Percentiles rank a stretch among this genome's conserved stretches.
Evolutionary conservation across 1,140 invertebrate genomes (phyloP).

Genomic region (Scaptomyza pallida): DNA sequence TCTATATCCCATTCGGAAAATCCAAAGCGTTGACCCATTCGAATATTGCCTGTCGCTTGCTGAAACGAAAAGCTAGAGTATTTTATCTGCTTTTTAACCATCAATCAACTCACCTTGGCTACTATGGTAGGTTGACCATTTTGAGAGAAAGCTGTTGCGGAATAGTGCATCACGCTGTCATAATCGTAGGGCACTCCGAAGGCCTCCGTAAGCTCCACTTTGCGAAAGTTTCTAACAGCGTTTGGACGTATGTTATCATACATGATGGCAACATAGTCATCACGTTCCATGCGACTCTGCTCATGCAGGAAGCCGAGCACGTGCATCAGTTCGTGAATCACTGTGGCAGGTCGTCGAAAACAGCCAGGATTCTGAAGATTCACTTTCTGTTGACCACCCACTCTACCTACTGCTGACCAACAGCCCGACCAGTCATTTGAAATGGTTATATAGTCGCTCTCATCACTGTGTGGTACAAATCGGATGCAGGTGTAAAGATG

Average conservation of each 20-base stretch:
- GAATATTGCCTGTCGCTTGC: slow-evolving; percentile 29
- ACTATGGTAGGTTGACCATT: slow-evolving; percentile 89
- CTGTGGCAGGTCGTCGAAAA: slow-evolving; percentile 88
- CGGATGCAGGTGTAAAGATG: slow-evolving; percentile 89
- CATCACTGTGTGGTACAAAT: slow-evolving; percentile 87
- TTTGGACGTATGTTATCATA: slow-evolving; percentile 85
- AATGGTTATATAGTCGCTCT: slow-evolving; percentile 88
- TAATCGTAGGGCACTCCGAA: slow-evolving; percentile 90
- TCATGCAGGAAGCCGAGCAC: slow-evolving; percentile 94
- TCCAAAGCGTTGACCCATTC: slow-evolving; percentile 88
- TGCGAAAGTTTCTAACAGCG: slow-evolving; percentile 88
- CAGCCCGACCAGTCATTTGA: slow-evolving; percentile 88
- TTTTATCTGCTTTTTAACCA: not conserved
- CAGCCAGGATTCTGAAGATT: slow-evolving; percentile 90
- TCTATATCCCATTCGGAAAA: slow-evolving; percentile 88
- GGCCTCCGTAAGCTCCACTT: slow-evolving; percentile 85
- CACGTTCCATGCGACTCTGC: slow-evolving; percentile 91
- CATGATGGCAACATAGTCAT: slow-evolving; percentile 88
- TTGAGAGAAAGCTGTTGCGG: slow-evolving; percentile 88
- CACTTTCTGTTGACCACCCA: slow-evolving; percentile 86
- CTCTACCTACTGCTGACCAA: slow-evolving; percentile 90
- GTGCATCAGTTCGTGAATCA: slow-evolving; percentile 93
- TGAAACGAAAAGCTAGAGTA: not conserved
- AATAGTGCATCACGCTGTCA: slow-evolving; percentile 93
- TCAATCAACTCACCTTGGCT: slow-evolving; percentile 85